Percentiles rank a stretch among this genome's conserved stretches.
These are phyloP conservation scores for Cotesia chilonis DNA, from an alignment of 1,140 invertebrate genomes.

Conservation along the genomic window DNA sequence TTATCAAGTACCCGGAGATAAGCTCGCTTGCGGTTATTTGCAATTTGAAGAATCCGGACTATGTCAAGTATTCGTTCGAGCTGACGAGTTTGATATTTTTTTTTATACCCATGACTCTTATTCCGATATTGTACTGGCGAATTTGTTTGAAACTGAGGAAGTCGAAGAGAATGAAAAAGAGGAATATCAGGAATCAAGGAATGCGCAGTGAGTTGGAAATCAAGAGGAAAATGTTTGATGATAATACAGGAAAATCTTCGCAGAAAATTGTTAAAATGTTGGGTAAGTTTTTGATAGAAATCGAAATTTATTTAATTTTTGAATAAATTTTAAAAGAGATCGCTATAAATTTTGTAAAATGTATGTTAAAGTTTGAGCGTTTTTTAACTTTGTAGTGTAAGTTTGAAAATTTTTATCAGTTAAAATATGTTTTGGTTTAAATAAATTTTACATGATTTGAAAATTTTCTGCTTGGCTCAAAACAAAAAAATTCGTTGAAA, in stretches of 20 bases:
- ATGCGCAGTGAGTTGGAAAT: slow-evolving; percentile 30
- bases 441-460: too few species aligned
- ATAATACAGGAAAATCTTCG: slow-evolving; percentile 61
- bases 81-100: slow-evolving; percentile 88
- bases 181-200: slow-evolving; percentile 39
- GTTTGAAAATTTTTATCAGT: too few species aligned
- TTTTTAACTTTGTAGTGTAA: too few species aligned
- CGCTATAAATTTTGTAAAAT: too few species aligned
- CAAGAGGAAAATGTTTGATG: slow-evolving; percentile 40
- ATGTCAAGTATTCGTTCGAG: slow-evolving; percentile 80
- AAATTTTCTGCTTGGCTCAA: too few species aligned
- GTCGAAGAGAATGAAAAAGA: slow-evolving; percentile 69
- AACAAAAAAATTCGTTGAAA: too few species aligned
- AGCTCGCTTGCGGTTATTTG: slow-evolving; percentile 66
- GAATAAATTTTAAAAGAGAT: too few species aligned
- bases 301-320: too few species aligned
- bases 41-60: slow-evolving; percentile 67
- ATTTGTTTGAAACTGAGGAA: slow-evolving; percentile 80
- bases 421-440: too few species aligned
- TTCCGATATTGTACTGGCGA: slow-evolving; percentile 82
- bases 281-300: slow-evolving; percentile 64
- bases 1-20: slow-evolving; percentile 64
- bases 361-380: too few species aligned
- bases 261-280: slow-evolving; percentile 74
- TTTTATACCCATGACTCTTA: slow-evolving; percentile 84